Conservation (phyloP, 2,888 invertebrate genomes). For the Sphaerophoria taeniata region DNA sequence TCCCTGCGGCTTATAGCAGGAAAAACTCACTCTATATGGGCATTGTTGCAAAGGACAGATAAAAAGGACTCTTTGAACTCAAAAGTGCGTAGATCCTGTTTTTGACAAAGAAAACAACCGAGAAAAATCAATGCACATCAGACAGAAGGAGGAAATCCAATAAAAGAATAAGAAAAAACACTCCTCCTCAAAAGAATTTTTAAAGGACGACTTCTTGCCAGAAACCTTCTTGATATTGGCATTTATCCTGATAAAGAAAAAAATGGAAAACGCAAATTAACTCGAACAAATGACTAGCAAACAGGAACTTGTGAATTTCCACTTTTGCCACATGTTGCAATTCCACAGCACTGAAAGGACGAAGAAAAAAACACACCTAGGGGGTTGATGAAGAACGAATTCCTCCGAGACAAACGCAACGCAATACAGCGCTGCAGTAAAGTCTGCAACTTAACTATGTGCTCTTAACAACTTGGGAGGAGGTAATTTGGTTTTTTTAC, state of each 20-base stretch:
- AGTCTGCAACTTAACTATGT: neutral
- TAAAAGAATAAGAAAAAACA: neutral
- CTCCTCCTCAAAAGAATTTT: neutral
- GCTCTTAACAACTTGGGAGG: neutral
- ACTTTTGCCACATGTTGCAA: slow-evolving; percentile 65
- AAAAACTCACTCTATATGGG: neutral
- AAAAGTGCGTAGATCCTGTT: slow-evolving; percentile 63
- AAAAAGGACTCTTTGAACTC: slow-evolving; percentile 62
- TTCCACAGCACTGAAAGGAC: slow-evolving; percentile 23
- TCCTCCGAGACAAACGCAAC: slow-evolving; percentile 58
- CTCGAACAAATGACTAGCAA: slow-evolving; percentile 62
- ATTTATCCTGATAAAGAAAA: slow-evolving; percentile 48
- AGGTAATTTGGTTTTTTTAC: slow-evolving; percentile 65
- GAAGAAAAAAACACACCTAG: neutral
- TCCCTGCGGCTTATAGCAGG: slow-evolving; percentile 39
- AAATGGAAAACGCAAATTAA: slow-evolving; percentile 47
- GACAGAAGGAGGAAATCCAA: neutral
- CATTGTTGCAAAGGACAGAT: slow-evolving; percentile 5
- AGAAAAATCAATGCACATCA: slow-evolving; percentile 45
- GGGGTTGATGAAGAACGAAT: slow-evolving; percentile 45
- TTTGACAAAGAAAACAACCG: slow-evolving; percentile 31
- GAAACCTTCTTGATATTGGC: slow-evolving; percentile 23
- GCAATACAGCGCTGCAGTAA: slow-evolving; percentile 15
- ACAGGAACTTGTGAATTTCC: slow-evolving; percentile 27
- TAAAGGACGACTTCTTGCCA: neutral